Percentiles rank a stretch among this genome's conserved stretches.
phyloP scores from a whole-genome alignment of 2,797 vertebrate species.

The Geotria australis region DNA sequence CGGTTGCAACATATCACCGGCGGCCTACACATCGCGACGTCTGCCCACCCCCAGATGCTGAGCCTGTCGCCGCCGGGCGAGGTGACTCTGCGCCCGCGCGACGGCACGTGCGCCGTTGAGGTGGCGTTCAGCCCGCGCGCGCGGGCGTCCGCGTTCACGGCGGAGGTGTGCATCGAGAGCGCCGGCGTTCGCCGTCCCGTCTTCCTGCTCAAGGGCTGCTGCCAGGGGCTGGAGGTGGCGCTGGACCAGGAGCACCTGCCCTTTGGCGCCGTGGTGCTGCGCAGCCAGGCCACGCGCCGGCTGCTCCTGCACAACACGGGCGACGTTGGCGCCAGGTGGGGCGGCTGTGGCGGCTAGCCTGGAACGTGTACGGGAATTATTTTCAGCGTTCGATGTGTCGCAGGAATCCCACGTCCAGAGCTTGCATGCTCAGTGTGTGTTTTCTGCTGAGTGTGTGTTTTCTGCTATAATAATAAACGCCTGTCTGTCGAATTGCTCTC shows the following conservation, averaged over 20 bases:
- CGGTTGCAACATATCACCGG: too few relatives aligned
- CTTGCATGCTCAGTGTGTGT: neutral
- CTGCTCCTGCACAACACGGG: constrained; percentile 29
- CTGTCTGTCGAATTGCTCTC: too few relatives aligned
- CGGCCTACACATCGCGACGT: too few relatives aligned
- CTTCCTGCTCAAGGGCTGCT: constrained; percentile 31
- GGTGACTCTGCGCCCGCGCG: constrained; percentile 18
- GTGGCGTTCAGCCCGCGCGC: constrained; percentile 24
- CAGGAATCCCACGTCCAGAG: neutral
- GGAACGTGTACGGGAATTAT: too few relatives aligned
- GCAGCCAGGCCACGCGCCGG: constrained; percentile 14
- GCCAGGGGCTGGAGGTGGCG: constrained; percentile 27
- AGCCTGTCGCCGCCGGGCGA: constrained; percentile 15
- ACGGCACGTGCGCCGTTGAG: constrained; percentile 17
- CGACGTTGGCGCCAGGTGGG: constrained; percentile 30
- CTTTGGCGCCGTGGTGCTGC: constrained; percentile 32
- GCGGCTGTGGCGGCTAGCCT: too few relatives aligned
- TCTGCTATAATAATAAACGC: too few relatives aligned
- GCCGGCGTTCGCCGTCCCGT: constrained; percentile 21
- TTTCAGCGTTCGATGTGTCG: too few relatives aligned
- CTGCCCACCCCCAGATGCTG: constrained; percentile 16
- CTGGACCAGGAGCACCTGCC: constrained; percentile 30
- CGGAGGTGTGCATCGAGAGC: constrained; percentile 27
- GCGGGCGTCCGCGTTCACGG: constrained; percentile 16
- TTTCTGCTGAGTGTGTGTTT: too few relatives aligned